A percentile compares a stretch with the other conserved stretches of the same genome.
phyloP scores from a whole-genome alignment of 2,888 invertebrate species.

The Eretmocerus hayati region DNA sequence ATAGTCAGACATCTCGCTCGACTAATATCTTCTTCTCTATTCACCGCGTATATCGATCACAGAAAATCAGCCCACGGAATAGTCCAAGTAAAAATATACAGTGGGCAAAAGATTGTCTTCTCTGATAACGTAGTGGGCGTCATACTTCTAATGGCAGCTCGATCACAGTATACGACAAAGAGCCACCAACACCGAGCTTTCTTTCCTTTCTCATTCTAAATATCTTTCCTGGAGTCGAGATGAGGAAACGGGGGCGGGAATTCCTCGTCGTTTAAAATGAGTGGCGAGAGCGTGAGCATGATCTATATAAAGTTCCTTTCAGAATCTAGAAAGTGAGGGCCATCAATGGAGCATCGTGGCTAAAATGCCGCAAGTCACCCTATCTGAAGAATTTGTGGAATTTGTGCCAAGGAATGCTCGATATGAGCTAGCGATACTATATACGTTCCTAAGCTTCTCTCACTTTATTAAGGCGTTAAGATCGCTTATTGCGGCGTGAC shows the following conservation, averaged over 20 bases:
- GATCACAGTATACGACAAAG: too few species aligned
- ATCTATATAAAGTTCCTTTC: background rate
- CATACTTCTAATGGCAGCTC: too few species aligned
- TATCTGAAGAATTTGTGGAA: slow-evolving; percentile 31
- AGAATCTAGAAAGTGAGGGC: slow-evolving; percentile 20
- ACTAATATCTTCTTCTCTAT: too few species aligned
- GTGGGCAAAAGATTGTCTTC: too few species aligned
- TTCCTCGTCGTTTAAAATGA: slow-evolving; percentile 14
- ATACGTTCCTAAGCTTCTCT: slow-evolving; percentile 7
- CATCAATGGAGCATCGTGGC: slow-evolving; percentile 28
- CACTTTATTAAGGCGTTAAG: slow-evolving; percentile 41
- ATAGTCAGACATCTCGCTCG: too few species aligned
- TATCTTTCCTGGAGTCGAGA: background rate
- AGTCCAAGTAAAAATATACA: too few species aligned
- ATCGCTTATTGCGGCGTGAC: too few species aligned
- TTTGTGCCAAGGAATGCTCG: slow-evolving; percentile 40
- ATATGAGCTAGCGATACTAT: slow-evolving; percentile 31
- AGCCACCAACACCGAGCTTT: too few species aligned
- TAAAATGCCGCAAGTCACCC: slow-evolving; percentile 24
- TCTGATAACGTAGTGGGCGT: too few species aligned
- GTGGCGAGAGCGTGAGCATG: background rate
- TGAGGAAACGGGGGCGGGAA: slow-evolving; percentile 1
- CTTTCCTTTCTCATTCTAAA: background rate
- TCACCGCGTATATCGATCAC: too few species aligned
- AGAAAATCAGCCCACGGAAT: too few species aligned